Evolutionary conservation across 2,888 invertebrate species (phyloP), one percentile per base, ranked within the genome.

Genomic region (Pristionchus arcanus): DNA sequence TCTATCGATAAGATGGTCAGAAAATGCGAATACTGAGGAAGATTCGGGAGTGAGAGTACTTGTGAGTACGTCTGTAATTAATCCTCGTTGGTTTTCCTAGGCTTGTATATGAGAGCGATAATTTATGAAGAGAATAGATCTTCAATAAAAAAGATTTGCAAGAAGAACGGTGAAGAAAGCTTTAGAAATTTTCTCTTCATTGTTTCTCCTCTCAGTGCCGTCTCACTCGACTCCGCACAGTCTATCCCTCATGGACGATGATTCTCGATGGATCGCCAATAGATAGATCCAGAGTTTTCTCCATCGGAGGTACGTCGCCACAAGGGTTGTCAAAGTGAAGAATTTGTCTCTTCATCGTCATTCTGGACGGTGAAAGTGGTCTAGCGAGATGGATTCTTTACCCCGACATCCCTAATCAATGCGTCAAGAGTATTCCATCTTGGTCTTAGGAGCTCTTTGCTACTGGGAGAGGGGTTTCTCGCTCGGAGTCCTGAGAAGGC

Each of bases 391-490:
- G 42, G 7, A 49, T 49, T 34, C 16, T 19, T 34, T 7, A 74
- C 16, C 28, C 19, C 31, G 19, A 74, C 34, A 7, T 9, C 42
- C 42, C 42, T 9, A 42, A 9, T 1, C 42, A 49, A 11, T 13
- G 13, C 42, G 13, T 49, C 42, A 9, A 49, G 42, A 49, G 42
- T 1, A n/a, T 28, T 4, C 34, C 25, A 11, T 49, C 5, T 49
- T 49, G 42, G n/a, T 68, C 34, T 13, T 28, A 87, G 68, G 87
- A 7, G 71, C 53, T 0, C 31, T 87, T 2, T 71, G 68, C 31
- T 87, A 87, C 71, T 87, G 87, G 87, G 87, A 87, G 21, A 49
- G 87, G 11, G 59, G 87, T 19, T 68, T 71, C 87, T 87, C 71
- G 11, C 31, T 86, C 66, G 86, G 86, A 86, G 31, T 71, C 0